phyloP scores from a whole-genome alignment of 1,140 invertebrate genomes.

The Hylyphantes graminicola region DNA sequence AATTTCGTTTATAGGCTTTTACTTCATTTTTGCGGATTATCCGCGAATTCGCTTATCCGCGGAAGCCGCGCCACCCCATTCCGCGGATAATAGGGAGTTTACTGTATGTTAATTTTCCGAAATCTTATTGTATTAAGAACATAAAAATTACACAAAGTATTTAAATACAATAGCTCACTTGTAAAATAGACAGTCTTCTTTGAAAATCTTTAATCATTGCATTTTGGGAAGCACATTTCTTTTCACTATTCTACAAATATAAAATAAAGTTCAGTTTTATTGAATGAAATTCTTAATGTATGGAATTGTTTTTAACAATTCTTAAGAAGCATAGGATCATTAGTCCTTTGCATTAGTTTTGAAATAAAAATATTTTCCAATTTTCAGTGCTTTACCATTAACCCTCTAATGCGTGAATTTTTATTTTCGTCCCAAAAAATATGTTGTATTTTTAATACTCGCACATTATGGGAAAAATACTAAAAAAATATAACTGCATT shows the following conservation, averaged over 20 bases:
- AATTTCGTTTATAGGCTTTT: too few species aligned
- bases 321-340: background rate
- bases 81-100: background rate
- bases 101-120: background rate
- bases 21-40: too few species aligned
- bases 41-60: too few species aligned
- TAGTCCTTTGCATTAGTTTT: background rate
- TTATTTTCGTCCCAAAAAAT: too few species aligned
- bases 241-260: background rate
- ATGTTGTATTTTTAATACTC: too few species aligned
- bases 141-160: background rate
- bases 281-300: background rate
- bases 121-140: background rate
- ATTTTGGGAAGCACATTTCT: constrained; percentile 17
- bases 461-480: too few species aligned
- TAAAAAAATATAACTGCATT: too few species aligned
- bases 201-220: constrained; percentile 35
- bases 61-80: background rate
- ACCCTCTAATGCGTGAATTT: too few species aligned
- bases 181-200: constrained; percentile 24
- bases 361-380: background rate
- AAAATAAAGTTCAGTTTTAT: background rate
- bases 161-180: background rate
- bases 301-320: background rate
- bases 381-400: background rate